Evolutionary conservation across 2,888 invertebrate species (phyloP).

Genomic region (Sipha maydis): DNA sequence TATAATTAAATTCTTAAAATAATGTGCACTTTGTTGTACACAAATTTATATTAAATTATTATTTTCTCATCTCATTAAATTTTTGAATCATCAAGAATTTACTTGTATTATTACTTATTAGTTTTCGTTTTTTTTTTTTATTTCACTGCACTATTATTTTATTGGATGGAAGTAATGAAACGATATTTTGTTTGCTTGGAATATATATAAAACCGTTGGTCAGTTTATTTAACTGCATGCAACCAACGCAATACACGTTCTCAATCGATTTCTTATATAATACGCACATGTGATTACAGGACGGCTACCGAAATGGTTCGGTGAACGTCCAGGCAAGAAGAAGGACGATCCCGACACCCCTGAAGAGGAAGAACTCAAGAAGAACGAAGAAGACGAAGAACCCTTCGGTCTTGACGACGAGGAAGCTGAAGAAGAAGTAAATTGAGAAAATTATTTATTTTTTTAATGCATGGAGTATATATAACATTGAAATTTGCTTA

Average conservation of each 20-base stretch:
- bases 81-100: constrained; percentile 1
- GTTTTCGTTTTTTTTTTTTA: background rate
- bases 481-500: background rate
- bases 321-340: constrained; percentile 94
- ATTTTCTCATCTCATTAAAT: background rate
- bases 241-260: background rate
- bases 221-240: constrained; percentile 12
- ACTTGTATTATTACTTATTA: background rate
- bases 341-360: constrained; percentile 88
- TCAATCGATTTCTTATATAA: background rate
- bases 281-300: constrained; percentile 70
- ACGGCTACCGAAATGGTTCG: constrained; percentile 95
- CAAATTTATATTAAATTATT: too few species aligned
- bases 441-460: constrained; percentile 67
- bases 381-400: constrained; percentile 78
- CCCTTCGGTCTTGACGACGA: constrained; percentile 76
- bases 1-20: too few species aligned
- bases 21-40: too few species aligned
- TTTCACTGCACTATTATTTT: background rate
- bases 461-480: background rate
- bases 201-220: background rate
- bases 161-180: background rate
- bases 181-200: background rate
- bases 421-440: constrained; percentile 80
- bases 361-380: constrained; percentile 89